Conservation (phyloP, 2,797 vertebrate genomes). For the Enteromius viviparus region DNA sequence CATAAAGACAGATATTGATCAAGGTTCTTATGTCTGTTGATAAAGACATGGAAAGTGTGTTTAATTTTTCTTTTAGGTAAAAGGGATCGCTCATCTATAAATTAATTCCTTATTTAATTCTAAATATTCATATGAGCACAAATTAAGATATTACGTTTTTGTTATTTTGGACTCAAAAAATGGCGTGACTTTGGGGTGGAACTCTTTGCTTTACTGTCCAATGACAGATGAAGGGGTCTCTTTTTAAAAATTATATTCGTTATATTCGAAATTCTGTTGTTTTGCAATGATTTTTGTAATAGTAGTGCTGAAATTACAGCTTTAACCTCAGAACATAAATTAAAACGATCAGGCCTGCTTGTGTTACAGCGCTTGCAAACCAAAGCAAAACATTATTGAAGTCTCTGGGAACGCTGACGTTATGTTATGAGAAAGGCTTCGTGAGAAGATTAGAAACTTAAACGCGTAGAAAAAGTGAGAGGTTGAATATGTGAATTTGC, state of each 20-base stretch:
- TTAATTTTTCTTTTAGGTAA: neutral
- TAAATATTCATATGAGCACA: neutral
- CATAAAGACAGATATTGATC: neutral
- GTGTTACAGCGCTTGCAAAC: slow-evolving; percentile 6
- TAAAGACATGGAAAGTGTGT: neutral
- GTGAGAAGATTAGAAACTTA: slow-evolving; percentile 21
- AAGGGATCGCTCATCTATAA: neutral
- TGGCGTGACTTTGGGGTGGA: neutral
- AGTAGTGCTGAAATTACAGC: neutral
- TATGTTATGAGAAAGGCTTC: slow-evolving; percentile 24
- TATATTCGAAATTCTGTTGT: slow-evolving; percentile 4
- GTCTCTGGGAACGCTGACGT: slow-evolving; percentile 23
- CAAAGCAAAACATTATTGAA: slow-evolving; percentile 28
- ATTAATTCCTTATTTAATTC: neutral
- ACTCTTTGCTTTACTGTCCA: neutral
- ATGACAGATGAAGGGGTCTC: neutral
- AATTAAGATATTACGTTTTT: neutral
- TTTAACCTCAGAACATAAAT: slow-evolving; percentile 17
- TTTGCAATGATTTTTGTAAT: neutral
- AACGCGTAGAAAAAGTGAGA: neutral
- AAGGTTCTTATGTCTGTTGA: neutral
- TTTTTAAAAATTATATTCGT: neutral
- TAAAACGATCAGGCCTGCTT: slow-evolving; percentile 7
- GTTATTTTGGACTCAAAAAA: neutral
- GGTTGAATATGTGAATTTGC: slow-evolving; percentile 26